phyloP scores from a whole-genome alignment of 2,797 vertebrate genomes.

The Pipistrellus pygmaeus region DNA sequence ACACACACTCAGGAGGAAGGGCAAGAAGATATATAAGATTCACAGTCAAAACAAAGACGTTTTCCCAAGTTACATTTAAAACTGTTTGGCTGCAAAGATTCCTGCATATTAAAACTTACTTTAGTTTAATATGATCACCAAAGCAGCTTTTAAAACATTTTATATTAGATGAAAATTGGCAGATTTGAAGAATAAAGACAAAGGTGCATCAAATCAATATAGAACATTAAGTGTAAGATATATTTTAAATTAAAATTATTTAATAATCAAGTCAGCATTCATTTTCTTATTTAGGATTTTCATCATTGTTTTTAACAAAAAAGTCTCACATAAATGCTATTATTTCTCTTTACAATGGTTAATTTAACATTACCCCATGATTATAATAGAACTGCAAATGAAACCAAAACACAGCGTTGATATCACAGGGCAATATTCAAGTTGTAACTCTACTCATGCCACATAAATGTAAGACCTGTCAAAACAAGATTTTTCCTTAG shows the following conservation, averaged over 20 bases:
- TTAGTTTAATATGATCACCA: not conserved
- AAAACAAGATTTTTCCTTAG: not conserved
- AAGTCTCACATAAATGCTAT: not conserved
- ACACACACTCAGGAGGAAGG: not conserved
- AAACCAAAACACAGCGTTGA: not conserved
- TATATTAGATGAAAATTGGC: not conserved
- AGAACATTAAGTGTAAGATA: not conserved
- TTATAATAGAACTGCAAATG: not conserved
- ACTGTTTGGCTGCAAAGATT: not conserved
- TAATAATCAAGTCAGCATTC: not conserved
- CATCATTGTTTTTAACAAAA: not conserved
- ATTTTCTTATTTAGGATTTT: not conserved
- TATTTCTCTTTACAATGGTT: not conserved
- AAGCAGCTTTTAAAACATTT: not conserved
- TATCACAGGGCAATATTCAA: not conserved
- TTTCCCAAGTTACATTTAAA: not conserved
- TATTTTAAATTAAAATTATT: not conserved
- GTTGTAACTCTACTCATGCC: not conserved
- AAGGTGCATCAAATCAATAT: not conserved
- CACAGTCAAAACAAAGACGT: constrained; percentile 50
- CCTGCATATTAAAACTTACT: not conserved
- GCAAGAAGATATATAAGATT: not conserved
- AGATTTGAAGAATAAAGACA: not conserved
- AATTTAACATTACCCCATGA: not conserved
- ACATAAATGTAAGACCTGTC: not conserved